These are phyloP conservation scores for Stylophora pistillata DNA, from an alignment of 64 coral and sea anemone genomes.

Conservation along the genomic window DNA sequence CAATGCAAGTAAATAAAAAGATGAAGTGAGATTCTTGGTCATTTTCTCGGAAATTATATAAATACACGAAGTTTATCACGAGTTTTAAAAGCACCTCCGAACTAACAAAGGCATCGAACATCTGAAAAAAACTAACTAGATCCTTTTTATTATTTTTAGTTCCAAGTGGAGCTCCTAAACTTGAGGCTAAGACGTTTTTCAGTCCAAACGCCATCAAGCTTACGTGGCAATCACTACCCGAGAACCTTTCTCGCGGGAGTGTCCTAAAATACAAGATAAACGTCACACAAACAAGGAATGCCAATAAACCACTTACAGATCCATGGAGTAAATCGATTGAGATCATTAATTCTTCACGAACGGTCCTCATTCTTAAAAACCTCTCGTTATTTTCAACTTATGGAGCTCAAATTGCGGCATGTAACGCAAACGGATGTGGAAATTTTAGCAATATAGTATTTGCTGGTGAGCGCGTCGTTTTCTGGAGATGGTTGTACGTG, in stretches of 20 bases:
- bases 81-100: no score
- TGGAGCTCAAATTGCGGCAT: neutral
- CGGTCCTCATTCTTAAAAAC: neutral
- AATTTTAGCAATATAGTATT: neutral
- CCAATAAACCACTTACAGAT: no score
- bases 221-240: neutral
- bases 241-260: neutral
- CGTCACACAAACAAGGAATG: neutral
- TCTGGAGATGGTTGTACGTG: no score
- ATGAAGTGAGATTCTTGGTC: no score
- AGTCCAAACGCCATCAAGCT: slow-evolving; percentile 10
- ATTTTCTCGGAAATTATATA: no score
- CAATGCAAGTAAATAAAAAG: no score
- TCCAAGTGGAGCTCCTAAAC: neutral
- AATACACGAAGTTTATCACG: no score
- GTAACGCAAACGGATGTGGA: neutral
- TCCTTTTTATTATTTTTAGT: neutral
- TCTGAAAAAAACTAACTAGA: neutral
- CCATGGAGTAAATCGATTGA: neutral
- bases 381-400: slow-evolving; percentile 1
- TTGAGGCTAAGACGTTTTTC: neutral
- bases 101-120: no score
- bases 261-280: slow-evolving; percentile 1
- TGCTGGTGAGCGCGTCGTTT: slow-evolving; percentile 10
- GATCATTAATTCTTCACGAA: neutral